Conservation (phyloP, 2,888 invertebrate genomes). For the Panopea generosa region DNA sequence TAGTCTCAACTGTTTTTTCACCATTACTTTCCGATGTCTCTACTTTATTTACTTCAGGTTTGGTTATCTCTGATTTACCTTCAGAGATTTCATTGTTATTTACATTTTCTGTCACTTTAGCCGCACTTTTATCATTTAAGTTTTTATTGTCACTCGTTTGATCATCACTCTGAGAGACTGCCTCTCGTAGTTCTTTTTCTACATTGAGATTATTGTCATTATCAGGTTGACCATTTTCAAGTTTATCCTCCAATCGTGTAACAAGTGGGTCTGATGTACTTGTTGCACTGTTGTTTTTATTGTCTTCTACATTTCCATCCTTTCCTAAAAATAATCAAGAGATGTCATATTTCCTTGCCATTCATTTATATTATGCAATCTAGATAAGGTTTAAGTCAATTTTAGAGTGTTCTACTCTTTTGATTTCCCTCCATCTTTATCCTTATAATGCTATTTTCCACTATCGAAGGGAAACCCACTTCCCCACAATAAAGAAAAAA, state of each 20-base stretch:
- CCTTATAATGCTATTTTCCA: too few species aligned
- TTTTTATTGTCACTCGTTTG: constrained; percentile 4
- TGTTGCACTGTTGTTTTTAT: constrained; percentile 30
- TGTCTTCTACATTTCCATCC: constrained; percentile 14
- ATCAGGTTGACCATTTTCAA: constrained; percentile 74
- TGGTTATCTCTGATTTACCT: neutral
- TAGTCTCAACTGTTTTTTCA: too few species aligned
- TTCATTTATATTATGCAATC: too few species aligned
- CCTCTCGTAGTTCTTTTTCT: constrained; percentile 80
- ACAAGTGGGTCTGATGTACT: constrained; percentile 31
- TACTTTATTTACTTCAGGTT: neutral
- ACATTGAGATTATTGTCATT: constrained; percentile 82
- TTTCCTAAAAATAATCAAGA: too few species aligned
- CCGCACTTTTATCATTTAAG: neutral
- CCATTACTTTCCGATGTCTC: neutral
- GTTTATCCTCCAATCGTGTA: constrained; percentile 51
- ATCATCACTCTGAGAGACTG: constrained; percentile 9
- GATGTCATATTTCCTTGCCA: too few species aligned
- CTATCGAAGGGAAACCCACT: too few species aligned
- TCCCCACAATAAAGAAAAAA: too few species aligned
- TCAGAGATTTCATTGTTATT: neutral
- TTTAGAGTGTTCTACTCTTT: too few species aligned
- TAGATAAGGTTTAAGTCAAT: too few species aligned
- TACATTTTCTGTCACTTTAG: neutral
- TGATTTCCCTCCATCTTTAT: too few species aligned